Percentiles rank a stretch among this genome's conserved stretches.
Conservation (phyloP, 2,888 invertebrate species). For the Toxonevra muliebris region DNA sequence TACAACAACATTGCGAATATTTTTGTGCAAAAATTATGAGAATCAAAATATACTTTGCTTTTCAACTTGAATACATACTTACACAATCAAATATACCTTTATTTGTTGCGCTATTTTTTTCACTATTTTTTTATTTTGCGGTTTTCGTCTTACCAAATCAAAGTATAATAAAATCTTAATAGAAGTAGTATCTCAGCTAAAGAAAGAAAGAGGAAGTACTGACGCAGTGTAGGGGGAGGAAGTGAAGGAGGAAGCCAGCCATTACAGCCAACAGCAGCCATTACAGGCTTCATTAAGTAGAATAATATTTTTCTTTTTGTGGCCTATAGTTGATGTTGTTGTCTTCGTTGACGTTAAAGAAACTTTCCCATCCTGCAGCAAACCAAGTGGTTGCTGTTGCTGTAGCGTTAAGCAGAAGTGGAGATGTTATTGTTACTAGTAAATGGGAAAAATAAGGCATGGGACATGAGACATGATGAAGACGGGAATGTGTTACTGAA, state of each 20-base stretch:
- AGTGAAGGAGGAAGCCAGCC: neutral
- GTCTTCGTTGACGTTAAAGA: conserved; percentile 33
- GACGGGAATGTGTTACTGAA: too few relatives aligned
- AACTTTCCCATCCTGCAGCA: conserved; percentile 26
- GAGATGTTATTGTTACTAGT: too few relatives aligned
- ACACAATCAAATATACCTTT: too few relatives aligned
- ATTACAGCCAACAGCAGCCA: conserved; percentile 35
- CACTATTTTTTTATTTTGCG: conserved; percentile 18
- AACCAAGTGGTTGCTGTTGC: neutral
- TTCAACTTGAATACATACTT: too few relatives aligned
- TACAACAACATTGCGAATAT: too few relatives aligned
- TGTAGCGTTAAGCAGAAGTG: too few relatives aligned
- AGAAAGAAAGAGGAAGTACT: conserved; percentile 1
- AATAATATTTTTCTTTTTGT: conserved; percentile 45
- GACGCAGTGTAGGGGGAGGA: neutral
- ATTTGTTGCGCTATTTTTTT: neutral
- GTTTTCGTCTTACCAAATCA: conserved; percentile 27
- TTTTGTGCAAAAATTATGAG: too few relatives aligned
- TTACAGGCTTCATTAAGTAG: conserved; percentile 56
- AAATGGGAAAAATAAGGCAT: too few relatives aligned
- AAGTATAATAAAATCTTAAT: conserved; percentile 39
- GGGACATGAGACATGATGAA: too few relatives aligned
- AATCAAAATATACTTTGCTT: too few relatives aligned
- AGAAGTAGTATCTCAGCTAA: conserved; percentile 18
- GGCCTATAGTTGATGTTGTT: neutral